A percentile compares a stretch with the other conserved stretches of the same genome.
Conservation (phyloP, 2,797 vertebrate genomes). For the Eospalax fontanierii region DNA sequence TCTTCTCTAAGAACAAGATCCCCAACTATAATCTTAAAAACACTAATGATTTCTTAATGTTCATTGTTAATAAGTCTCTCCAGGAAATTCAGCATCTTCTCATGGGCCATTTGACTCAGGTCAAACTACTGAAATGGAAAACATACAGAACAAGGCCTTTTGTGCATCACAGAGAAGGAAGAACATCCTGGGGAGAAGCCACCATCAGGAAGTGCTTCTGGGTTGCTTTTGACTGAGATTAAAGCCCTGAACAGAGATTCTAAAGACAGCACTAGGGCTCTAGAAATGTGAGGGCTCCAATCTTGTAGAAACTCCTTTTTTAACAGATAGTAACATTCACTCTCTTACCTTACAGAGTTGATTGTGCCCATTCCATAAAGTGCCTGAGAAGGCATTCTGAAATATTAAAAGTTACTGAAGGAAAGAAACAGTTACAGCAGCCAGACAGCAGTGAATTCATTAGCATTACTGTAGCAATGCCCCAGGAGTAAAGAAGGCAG, state of each 20-base stretch:
- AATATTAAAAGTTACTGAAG: constrained; percentile 23
- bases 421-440: neutral
- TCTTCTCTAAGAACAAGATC: neutral
- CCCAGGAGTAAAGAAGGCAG: neutral
- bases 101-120: neutral
- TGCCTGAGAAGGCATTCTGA: neutral
- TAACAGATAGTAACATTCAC: neutral
- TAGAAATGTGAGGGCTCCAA: neutral
- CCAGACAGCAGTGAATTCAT: neutral
- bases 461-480: neutral
- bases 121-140: neutral
- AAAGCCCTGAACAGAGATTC: neutral
- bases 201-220: neutral
- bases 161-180: neutral
- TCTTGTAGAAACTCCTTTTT: neutral
- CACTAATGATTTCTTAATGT: neutral
- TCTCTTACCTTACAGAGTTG: neutral
- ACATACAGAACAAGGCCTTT: neutral
- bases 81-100: constrained; percentile 30
- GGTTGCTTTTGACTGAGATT: neutral
- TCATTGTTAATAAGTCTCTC: neutral
- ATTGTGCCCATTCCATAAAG: neutral
- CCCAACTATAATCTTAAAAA: neutral
- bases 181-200: neutral
- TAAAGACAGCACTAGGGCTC: neutral